phyloP scores from a whole-genome alignment of 2,797 vertebrate genomes.

The Capromys pilorides region DNA sequence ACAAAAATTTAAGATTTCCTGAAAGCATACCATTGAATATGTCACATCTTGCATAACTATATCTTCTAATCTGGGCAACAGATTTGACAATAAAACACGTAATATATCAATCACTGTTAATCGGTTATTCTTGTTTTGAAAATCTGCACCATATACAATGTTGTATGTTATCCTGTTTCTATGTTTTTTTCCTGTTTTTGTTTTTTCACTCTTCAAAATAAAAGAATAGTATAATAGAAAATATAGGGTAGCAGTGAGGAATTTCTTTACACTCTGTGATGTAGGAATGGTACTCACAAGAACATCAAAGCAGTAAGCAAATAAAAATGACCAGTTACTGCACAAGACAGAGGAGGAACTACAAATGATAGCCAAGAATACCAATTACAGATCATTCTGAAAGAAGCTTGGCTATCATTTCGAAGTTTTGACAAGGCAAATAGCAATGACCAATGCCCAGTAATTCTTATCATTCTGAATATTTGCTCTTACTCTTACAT shows the following conservation, averaged over 20 bases:
- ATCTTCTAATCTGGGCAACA: no score
- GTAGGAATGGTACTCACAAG: background rate
- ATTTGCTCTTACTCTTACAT: background rate
- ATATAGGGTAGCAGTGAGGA: background rate
- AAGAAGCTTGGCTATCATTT: background rate
- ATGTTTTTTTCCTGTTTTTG: no score
- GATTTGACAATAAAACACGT: no score
- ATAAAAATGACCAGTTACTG: background rate
- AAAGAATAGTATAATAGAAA: background rate
- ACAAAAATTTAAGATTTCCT: no score
- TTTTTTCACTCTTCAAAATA: no score
- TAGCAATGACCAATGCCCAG: background rate
- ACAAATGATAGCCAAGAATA: background rate
- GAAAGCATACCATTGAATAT: no score
- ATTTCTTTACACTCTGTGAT: background rate
- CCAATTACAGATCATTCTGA: background rate
- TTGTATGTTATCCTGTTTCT: no score
- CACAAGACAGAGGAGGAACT: background rate
- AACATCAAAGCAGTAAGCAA: background rate
- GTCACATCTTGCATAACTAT: no score
- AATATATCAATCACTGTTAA: no score
- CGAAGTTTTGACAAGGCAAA: background rate
- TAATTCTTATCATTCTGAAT: slow-evolving; percentile 11
- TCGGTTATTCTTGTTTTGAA: no score
- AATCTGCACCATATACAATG: no score